These are phyloP conservation scores for Bedellia somnulentella DNA, from an alignment of 2,888 invertebrate genomes.

Conservation along the genomic window DNA sequence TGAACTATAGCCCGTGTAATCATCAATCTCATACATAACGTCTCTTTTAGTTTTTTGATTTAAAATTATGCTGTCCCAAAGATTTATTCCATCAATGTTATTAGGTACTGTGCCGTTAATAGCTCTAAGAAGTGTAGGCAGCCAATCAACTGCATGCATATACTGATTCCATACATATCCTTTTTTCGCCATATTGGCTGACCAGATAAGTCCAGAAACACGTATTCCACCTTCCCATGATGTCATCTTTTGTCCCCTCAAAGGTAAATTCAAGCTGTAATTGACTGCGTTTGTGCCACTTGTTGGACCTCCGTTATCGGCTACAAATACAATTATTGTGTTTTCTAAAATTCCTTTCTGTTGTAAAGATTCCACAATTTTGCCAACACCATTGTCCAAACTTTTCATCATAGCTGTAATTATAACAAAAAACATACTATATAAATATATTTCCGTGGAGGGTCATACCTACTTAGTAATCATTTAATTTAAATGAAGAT, in stretches of 20 bases:
- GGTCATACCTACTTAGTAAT: too few relatives aligned
- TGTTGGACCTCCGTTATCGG: constrained; percentile 87
- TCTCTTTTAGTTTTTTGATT: constrained; percentile 19
- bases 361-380: constrained; percentile 69
- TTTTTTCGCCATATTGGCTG: constrained; percentile 19
- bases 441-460: constrained; percentile 4
- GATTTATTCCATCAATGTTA: constrained; percentile 32
- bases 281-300: constrained; percentile 64
- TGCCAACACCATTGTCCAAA: constrained; percentile 83
- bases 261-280: constrained; percentile 78
- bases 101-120: constrained; percentile 22
- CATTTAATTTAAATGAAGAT: too few relatives aligned
- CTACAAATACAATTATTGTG: constrained; percentile 81
- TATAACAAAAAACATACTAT: constrained; percentile 8
- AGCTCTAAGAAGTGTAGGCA: constrained; percentile 68
- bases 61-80: constrained; percentile 30
- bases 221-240: constrained; percentile 85
- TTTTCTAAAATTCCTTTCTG: constrained; percentile 72
- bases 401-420: constrained; percentile 77
- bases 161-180: constrained; percentile 54
- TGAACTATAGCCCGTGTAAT: constrained; percentile 25
- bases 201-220: constrained; percentile 74
- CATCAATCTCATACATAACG: constrained; percentile 34
- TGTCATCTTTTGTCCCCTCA: constrained; percentile 74
- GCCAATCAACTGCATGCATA: constrained; percentile 80